Evolutionary conservation across 2,797 vertebrate species (phyloP).

Genomic region (Argentina silus): DNA sequence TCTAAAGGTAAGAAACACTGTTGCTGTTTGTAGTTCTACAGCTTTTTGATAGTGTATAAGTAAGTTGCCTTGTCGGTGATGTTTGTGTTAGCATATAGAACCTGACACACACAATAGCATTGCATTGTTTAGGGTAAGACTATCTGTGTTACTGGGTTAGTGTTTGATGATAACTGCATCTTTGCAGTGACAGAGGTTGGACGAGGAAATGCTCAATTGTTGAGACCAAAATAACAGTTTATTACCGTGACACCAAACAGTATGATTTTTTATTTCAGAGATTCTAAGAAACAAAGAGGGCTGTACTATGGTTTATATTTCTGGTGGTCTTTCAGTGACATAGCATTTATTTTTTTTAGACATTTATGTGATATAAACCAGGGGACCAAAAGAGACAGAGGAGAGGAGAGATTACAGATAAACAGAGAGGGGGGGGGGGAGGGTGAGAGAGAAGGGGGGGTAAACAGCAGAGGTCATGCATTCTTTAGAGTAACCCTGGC

Average conservation of each 20-base stretch:
- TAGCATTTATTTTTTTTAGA: not conserved
- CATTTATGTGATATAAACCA: not conserved
- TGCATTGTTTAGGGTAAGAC: not conserved
- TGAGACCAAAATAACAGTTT: not conserved
- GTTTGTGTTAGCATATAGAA: not conserved
- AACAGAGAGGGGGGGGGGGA: conserved; percentile 10
- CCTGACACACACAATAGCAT: too few relatives aligned
- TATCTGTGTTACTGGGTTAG: not conserved
- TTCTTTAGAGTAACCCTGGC: conserved; percentile 14
- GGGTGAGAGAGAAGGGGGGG: not conserved
- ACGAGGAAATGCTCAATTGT: not conserved
- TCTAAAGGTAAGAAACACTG: conserved; percentile 40
- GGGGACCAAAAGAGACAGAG: not conserved
- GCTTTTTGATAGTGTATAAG: not conserved
- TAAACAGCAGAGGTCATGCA: conserved; percentile 3
- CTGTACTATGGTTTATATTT: not conserved
- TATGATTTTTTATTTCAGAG: not conserved
- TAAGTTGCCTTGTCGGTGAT: not conserved
- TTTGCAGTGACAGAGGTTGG: not conserved
- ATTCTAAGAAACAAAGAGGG: not conserved
- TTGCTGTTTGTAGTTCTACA: not conserved
- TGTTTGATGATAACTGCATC: not conserved
- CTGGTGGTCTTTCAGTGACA: not conserved
- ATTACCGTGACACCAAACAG: not conserved
- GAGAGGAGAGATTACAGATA: conserved; percentile 8